These are phyloP conservation scores for Danio kyathit DNA, from an alignment of 2,797 vertebrate genomes.

Conservation along the genomic window DNA sequence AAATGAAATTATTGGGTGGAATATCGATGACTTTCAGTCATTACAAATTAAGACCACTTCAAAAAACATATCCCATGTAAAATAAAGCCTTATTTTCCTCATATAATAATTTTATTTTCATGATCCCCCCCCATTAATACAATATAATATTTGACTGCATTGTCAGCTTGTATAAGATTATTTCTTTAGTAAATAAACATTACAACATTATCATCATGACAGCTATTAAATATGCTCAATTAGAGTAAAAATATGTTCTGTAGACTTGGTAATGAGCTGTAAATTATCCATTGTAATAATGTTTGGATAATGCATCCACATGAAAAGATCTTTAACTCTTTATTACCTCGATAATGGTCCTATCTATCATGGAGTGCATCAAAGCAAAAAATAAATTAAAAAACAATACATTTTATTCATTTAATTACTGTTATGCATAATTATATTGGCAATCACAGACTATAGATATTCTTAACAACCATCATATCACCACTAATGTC, in stretches of 20 bases:
- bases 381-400: neutral
- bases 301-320: neutral
- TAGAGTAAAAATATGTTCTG: neutral
- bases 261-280: slow-evolving; percentile 5
- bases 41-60: too few relatives aligned
- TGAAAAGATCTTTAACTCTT: neutral
- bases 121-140: neutral
- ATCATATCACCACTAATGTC: neutral
- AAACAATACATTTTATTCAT: neutral
- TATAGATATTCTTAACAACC: neutral
- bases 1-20: too few relatives aligned
- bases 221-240: neutral
- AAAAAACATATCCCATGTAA: too few relatives aligned
- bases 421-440: neutral
- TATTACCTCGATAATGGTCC: neutral
- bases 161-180: neutral
- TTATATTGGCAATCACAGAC: neutral
- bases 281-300: neutral
- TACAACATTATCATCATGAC: neutral
- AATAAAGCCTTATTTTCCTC: neutral
- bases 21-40: too few relatives aligned
- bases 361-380: neutral
- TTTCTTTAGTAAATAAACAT: slow-evolving; percentile 26
- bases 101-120: slow-evolving; percentile 18
- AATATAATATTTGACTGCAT: neutral